phyloP scores from a whole-genome alignment of 2,888 invertebrate species.

The Notodonta ziczac region DNA sequence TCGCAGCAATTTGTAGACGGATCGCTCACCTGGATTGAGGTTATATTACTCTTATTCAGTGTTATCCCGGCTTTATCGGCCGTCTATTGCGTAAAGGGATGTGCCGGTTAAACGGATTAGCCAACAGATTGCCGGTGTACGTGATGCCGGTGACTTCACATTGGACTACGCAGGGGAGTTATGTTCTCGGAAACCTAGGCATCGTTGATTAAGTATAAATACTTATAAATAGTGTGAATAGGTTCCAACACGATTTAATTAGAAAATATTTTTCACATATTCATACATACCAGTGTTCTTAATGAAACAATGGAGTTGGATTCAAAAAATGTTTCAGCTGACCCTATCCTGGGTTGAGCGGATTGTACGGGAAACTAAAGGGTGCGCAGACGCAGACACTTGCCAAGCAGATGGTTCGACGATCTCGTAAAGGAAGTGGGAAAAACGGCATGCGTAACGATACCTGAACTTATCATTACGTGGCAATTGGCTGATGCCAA shows the following conservation, averaged over 20 bases:
- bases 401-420: too few relatives aligned
- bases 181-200: neutral
- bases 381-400: too few relatives aligned
- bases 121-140: constrained; percentile 19
- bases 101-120: constrained; percentile 27
- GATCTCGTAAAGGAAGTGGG: too few relatives aligned
- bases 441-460: too few relatives aligned
- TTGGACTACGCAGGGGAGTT: constrained; percentile 6
- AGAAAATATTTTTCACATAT: neutral
- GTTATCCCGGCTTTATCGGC: constrained; percentile 13
- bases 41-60: constrained; percentile 1
- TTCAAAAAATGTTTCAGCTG: too few relatives aligned
- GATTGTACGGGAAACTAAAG: too few relatives aligned
- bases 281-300: too few relatives aligned
- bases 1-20: neutral
- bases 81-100: constrained; percentile 22
- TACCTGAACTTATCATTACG: too few relatives aligned
- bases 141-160: constrained; percentile 6
- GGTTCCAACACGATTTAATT: neutral
- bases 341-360: too few relatives aligned
- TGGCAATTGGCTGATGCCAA: too few relatives aligned
- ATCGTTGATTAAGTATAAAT: neutral
- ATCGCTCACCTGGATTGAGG: neutral
- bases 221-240: neutral
- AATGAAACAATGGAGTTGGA: too few relatives aligned